A percentile compares a stretch with the other conserved stretches of the same genome.
These are phyloP conservation scores for Ailuropoda melanoleuca DNA, from an alignment of 2,113 vertebrate species.

Conservation along the genomic window DNA sequence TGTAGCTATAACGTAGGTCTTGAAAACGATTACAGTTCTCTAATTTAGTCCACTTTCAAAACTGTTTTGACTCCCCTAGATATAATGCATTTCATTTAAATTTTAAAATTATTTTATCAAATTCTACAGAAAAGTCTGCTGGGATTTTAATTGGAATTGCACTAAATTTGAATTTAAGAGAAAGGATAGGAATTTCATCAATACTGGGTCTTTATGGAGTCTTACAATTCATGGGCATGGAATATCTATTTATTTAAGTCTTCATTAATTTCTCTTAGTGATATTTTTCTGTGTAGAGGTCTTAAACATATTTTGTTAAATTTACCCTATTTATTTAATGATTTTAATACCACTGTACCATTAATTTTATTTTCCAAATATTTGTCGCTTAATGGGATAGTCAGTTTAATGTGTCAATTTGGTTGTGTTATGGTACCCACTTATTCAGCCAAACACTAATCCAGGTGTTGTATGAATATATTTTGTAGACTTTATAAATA, in stretches of 20 bases:
- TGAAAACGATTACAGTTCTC: background rate
- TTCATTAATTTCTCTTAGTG: background rate
- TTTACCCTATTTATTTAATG: background rate
- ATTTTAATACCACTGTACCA: background rate
- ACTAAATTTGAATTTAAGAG: background rate
- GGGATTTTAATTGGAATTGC: background rate
- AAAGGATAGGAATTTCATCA: background rate
- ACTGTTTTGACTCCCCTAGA: background rate
- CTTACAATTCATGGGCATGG: background rate
- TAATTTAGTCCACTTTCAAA: background rate
- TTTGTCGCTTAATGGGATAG: background rate
- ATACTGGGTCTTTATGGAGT: background rate
- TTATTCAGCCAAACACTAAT: background rate
- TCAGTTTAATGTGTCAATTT: background rate
- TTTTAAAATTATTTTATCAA: background rate
- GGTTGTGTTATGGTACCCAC: background rate
- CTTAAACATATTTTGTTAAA: slow-evolving; percentile 2
- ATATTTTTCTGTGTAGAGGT: background rate
- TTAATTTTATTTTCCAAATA: slow-evolving; percentile 15
- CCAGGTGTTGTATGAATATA: background rate
- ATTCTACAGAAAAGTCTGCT: background rate
- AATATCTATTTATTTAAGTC: background rate
- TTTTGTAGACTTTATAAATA: background rate
- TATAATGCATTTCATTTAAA: background rate
- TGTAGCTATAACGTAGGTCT: background rate